Evolutionary conservation across 2,888 invertebrate genomes (phyloP).

Genomic region (Steinernema carpocapsae): DNA sequence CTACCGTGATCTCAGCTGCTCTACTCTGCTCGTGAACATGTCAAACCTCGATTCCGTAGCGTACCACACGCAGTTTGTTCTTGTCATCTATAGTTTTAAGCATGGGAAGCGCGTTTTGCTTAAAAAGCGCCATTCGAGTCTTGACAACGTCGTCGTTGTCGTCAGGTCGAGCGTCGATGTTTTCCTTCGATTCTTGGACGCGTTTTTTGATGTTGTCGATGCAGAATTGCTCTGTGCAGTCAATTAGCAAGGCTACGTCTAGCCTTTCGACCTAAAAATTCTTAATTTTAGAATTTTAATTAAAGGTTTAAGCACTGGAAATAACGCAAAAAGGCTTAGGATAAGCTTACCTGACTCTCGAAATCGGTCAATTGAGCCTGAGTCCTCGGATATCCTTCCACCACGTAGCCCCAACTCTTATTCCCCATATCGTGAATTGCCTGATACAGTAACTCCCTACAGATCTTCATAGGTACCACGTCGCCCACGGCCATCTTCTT

Average conservation of each 20-base stretch:
- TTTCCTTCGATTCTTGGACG: conserved; percentile 41
- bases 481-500: conserved; percentile 67
- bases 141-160: conserved; percentile 86
- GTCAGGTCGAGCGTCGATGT: conserved; percentile 38
- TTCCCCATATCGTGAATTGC: conserved; percentile 62
- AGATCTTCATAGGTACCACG: conserved; percentile 68
- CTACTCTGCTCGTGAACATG: conserved; percentile 14
- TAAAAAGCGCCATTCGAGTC: conserved; percentile 82
- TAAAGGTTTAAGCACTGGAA: not conserved
- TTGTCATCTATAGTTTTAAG: conserved; percentile 83
- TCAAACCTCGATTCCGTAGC: conserved; percentile 66
- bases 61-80: conserved; percentile 83
- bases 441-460: conserved; percentile 68
- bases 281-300: not conserved
- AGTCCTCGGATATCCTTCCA: conserved; percentile 72
- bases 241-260: conserved; percentile 83
- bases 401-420: conserved; percentile 70
- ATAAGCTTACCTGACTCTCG: conserved; percentile 56
- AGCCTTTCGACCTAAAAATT: conserved; percentile 57
- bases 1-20: conserved; percentile 9
- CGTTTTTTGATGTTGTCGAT: conserved; percentile 58
- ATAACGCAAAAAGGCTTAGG: not conserved
- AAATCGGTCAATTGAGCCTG: conserved; percentile 69
- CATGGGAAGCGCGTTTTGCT: conserved; percentile 86
- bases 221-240: conserved; percentile 81